Evolutionary conservation across 2,888 invertebrate genomes (phyloP), one percentile per base, ranked within the genome.

Genomic region (Drosophila lacicola): DNA sequence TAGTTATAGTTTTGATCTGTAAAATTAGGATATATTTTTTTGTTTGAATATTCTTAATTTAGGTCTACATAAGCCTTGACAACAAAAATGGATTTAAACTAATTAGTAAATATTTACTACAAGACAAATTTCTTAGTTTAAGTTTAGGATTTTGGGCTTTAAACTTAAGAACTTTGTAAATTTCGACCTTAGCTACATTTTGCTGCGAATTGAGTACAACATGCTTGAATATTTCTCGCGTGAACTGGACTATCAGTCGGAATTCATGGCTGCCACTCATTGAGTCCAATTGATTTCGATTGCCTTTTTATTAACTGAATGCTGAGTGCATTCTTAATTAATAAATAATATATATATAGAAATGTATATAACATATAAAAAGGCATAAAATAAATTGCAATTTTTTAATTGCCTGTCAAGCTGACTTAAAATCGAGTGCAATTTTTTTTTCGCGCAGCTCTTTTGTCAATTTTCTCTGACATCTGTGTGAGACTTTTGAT

Each of bases 281-380:
- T 81, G 84, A 63, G 55, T 47, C 66, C 77, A 89, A 84, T 84
- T 84, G 89, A 51, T 70, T 79, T 87, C 56, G 87, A 84, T 84
- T 81, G 84, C 19, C 56, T 84, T 77, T 87, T 79, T 81, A 88
- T 88, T 70, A 81, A 81, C 76, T 65, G 79, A 77, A 74, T 74
- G 87, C 67, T 47, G 45, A 60, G 57, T 86, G 78, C 75, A 87
- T 70, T 83, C 66, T 69, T 62, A 66, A 80, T 53, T 46, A 58
- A 56, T 14, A 44, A 47, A 36, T 36, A 11, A 60, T 36, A 68
- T 25, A 45, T 21, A 45, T 37, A 29, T 17, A 9, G 5, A 10
- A 33, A 39, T 6, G 54, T 44, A 47, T 46, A 41, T 51, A 50
- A 47, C 10, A 49, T 2, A 29, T 6, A 14, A 42, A 51, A 33